These are phyloP conservation scores for Trissolcus japonicus DNA, from an alignment of 2,888 invertebrate genomes.

Conservation along the genomic window DNA sequence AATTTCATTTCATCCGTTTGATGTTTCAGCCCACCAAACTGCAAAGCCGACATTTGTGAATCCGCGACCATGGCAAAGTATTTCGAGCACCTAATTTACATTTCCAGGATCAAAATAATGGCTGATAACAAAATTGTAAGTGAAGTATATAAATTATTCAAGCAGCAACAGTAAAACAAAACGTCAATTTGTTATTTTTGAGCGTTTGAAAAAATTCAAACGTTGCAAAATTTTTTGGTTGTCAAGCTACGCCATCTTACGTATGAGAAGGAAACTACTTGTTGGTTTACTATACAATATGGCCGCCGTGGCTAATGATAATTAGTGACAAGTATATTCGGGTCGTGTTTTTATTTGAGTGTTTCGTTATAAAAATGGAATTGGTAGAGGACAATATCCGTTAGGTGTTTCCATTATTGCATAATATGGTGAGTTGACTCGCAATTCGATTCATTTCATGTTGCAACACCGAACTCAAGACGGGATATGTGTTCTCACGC, in stretches of 20 bases:
- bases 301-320: slow-evolving; percentile 50
- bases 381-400: slow-evolving; percentile 7
- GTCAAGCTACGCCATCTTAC: neutral
- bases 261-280: neutral
- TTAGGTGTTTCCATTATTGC: neutral
- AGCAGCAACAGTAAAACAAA: neutral
- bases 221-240: neutral
- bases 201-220: neutral
- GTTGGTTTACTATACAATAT: slow-evolving; percentile 47
- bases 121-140: too few relatives aligned
- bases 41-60: neutral
- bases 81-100: neutral
- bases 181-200: neutral
- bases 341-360: slow-evolving; percentile 48
- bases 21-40: neutral
- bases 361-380: slow-evolving; percentile 29
- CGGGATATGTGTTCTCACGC: neutral
- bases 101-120: too few relatives aligned
- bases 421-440: slow-evolving; percentile 1
- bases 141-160: neutral
- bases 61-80: slow-evolving; percentile 1
- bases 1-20: neutral
- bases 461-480: neutral
- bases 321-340: slow-evolving; percentile 56
- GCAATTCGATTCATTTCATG: neutral